Conservation (phyloP, 1,140 invertebrate species). For the Neomicropteryx cornuta region DNA sequence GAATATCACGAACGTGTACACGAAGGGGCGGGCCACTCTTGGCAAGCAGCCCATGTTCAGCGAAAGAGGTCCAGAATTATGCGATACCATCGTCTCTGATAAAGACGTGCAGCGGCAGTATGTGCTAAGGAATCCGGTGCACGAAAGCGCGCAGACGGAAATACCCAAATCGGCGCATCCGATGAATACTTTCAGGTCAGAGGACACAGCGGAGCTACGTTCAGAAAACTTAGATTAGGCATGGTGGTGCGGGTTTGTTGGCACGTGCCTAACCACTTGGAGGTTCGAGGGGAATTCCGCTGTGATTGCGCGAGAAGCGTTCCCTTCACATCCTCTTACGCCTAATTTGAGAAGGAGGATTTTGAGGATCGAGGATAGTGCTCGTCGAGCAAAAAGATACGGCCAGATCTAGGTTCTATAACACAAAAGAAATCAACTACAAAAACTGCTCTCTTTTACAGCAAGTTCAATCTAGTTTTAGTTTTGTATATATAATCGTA, state of each 20-base stretch:
- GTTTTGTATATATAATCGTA: too few species aligned
- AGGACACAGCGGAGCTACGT: background rate
- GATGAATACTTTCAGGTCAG: constrained; percentile 41
- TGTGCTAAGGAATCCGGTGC: constrained; percentile 59
- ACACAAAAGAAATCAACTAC: too few species aligned
- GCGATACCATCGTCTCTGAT: constrained; percentile 62
- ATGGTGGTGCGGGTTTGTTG: constrained; percentile 5
- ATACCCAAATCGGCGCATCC: constrained; percentile 46
- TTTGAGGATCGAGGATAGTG: too few species aligned
- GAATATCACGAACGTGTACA: constrained; percentile 47
- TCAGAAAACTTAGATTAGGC: background rate
- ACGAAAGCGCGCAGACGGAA: constrained; percentile 49
- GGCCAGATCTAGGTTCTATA: too few species aligned
- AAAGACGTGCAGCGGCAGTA: constrained; percentile 49
- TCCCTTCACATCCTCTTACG: too few species aligned
- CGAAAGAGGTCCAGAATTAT: constrained; percentile 59
- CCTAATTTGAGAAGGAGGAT: too few species aligned
- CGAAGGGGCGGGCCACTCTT: constrained; percentile 55
- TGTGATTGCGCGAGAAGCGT: background rate
- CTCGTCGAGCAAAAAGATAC: too few species aligned
- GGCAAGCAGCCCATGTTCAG: constrained; percentile 59
- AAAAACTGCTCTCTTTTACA: too few species aligned
- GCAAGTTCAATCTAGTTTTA: too few species aligned
- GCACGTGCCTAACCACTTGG: background rate
- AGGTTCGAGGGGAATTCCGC: background rate